These are phyloP conservation scores for Coelopa frigida DNA, from an alignment of 1,140 invertebrate genomes.

Conservation along the genomic window DNA sequence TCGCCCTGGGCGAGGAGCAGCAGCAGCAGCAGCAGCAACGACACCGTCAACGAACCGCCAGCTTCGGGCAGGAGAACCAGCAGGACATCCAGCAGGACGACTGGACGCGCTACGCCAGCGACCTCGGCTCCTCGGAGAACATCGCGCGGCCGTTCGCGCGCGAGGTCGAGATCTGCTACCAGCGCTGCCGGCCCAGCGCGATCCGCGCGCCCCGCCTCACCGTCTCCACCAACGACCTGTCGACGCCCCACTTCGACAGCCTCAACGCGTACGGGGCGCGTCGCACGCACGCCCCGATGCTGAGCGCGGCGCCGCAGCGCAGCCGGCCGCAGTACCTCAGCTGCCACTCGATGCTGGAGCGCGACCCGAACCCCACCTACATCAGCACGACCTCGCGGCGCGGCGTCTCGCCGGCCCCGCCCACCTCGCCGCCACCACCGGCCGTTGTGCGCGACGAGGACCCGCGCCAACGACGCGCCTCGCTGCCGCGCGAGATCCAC, in stretches of 20 bases:
- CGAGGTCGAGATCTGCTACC: conserved; percentile 43
- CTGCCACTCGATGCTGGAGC: conserved; percentile 45
- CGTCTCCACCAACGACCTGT: conserved; percentile 37
- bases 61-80: not conserved
- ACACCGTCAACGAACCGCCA: not conserved
- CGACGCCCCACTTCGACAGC: conserved; percentile 17
- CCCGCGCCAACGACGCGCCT: conserved; percentile 47
- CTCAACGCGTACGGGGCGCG: conserved; percentile 30
- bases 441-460: conserved; percentile 5
- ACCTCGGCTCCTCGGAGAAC: conserved; percentile 39
- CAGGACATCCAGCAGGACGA: conserved; percentile 31
- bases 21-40: not conserved
- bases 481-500: conserved; percentile 59
- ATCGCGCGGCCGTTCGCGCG: conserved; percentile 35
- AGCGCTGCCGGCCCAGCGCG: conserved; percentile 19
- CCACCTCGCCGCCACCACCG: conserved; percentile 43
- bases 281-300: conserved; percentile 30
- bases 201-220: conserved; percentile 34
- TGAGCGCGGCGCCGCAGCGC: conserved; percentile 26
- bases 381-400: conserved; percentile 45
- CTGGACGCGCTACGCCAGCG: conserved; percentile 34
- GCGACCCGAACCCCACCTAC: conserved; percentile 46
- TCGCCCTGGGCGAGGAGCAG: conserved; percentile 23
- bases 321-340: conserved; percentile 31
- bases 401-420: conserved; percentile 49